phyloP scores from a whole-genome alignment of 2,113 vertebrate species.

The Trogon surrucura region DNA sequence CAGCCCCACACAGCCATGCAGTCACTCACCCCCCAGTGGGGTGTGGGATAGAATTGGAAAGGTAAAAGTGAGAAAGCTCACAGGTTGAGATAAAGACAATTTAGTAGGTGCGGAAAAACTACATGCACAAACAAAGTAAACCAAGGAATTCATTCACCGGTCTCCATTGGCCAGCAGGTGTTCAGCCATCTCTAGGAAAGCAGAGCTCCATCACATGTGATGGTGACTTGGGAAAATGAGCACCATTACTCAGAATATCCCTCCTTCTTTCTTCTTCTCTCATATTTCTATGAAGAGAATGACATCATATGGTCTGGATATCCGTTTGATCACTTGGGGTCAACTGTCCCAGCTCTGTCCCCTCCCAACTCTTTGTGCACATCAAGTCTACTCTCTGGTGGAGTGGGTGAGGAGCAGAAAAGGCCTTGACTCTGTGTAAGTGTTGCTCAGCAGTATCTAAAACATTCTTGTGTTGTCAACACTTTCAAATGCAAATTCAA shows the following conservation, averaged over 20 bases:
- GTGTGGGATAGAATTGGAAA: background rate
- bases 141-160: background rate
- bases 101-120: background rate
- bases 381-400: fast-evolving
- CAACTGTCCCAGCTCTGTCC: background rate
- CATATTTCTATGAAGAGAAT: background rate
- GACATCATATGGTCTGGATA: background rate
- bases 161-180: background rate
- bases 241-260: fast-evolving
- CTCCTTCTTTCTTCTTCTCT: background rate
- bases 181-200: background rate
- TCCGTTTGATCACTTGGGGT: background rate
- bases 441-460: background rate
- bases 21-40: background rate
- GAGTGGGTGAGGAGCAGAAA: fast-evolving
- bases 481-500: background rate
- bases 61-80: background rate
- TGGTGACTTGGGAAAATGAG: background rate
- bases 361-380: background rate
- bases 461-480: fast-evolving
- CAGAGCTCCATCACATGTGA: fast-evolving
- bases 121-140: background rate
- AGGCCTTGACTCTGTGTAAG: background rate
- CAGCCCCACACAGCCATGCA: background rate
- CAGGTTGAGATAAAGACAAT: background rate